Conservation (phyloP, 2,797 vertebrate species). For the Macropus fuliginosus region DNA sequence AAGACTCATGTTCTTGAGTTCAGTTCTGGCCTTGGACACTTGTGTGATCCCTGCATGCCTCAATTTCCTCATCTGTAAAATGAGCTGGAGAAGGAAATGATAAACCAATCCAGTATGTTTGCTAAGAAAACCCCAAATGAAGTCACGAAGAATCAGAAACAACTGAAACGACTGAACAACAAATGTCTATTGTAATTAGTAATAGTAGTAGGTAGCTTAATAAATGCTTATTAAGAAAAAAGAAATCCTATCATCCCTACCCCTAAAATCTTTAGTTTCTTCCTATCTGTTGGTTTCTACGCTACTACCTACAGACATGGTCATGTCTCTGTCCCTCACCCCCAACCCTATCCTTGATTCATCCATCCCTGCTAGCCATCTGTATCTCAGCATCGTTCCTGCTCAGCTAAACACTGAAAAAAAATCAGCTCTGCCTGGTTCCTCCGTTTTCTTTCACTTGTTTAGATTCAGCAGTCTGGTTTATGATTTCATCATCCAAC, state of each 20-base stretch:
- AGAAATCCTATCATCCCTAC: neutral
- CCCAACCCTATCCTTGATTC: neutral
- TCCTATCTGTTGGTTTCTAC: neutral
- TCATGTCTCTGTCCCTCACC: too few relatives aligned
- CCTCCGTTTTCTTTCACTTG: neutral
- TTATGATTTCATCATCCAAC: neutral
- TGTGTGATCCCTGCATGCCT: too few relatives aligned
- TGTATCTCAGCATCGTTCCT: neutral
- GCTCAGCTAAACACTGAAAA: neutral
- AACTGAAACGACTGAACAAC: too few relatives aligned
- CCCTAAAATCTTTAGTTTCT: neutral
- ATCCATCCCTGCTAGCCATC: neutral
- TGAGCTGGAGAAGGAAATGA: too few relatives aligned
- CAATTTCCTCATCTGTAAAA: too few relatives aligned
- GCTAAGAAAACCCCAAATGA: too few relatives aligned
- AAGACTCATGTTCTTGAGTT: too few relatives aligned
- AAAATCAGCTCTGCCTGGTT: neutral
- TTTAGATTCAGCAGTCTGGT: neutral
- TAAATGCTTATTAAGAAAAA: neutral
- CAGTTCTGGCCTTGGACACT: too few relatives aligned
- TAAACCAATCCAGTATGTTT: too few relatives aligned
- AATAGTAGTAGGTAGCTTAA: neutral
- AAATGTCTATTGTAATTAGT: neutral
- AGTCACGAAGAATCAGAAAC: too few relatives aligned
- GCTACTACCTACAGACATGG: neutral